Base-by-base conservation (phyloP, 2,797 vertebrate genomes). In the Myiothlypis coronata region DNA sequence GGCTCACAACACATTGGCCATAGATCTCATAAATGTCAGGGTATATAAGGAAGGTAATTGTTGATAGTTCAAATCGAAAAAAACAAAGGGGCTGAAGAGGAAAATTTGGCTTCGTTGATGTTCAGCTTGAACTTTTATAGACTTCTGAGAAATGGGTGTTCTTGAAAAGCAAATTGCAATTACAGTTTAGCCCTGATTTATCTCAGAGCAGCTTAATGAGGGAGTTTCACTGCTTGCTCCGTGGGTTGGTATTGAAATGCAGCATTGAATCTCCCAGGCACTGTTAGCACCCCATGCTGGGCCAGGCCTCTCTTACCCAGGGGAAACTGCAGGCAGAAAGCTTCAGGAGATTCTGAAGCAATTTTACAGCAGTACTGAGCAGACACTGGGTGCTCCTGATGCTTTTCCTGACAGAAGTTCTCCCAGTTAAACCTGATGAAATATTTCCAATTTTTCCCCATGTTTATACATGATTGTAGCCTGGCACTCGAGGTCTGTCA, bases 141-240 rank as follows among this genome's bases (percentile, higher is more conserved):
- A 86, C 93, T 87, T 93, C 67, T 86, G 89, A 96, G 89, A 86
- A 91, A 89, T 49, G 79, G 16, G 17, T 71, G 60, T 82, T 96
- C 93, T 87, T 94, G 87, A 90, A 92, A 91, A 95, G 91, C 89
- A 92, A 94, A 94, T 75, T 82, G 77, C 93, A 80, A 65, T 94
- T 90, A 90, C 80, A 90, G 80, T 79, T 94, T 84, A 93, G 79
- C 46, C 5, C 50, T 80, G 89, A 94, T 95, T 93, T 95, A 91
- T 89, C 0, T 2, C 59, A 50, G 85, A 90, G 53, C 85, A 71
- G 34, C 74, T 74, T 92, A 95, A 94, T 8, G 2, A 94, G 80
- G 89, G 87, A 61, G 50, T 80, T 93, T 56, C 68, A 28, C 6
- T 0, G 1, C 81, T 8, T 16, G 90, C 56, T 92, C 67, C 9